These are phyloP conservation scores for Colinus virginianus DNA, from an alignment of 2,113 vertebrate genomes.

Conservation along the genomic window DNA sequence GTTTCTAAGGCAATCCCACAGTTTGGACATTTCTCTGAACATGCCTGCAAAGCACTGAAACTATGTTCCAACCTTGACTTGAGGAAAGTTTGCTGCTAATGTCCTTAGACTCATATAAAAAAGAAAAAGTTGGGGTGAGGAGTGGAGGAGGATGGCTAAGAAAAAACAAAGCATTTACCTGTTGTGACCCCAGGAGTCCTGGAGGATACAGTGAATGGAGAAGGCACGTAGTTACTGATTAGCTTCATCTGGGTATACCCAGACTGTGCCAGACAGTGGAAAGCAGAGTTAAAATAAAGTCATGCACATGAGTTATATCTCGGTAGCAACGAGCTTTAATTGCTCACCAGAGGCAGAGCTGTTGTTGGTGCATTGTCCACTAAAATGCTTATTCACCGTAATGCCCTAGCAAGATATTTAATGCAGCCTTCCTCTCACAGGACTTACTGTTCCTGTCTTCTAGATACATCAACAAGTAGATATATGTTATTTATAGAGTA, in stretches of 20 bases:
- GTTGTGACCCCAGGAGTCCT: not conserved
- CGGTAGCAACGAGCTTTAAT: not conserved
- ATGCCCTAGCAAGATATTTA: not conserved
- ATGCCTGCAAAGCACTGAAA: not conserved
- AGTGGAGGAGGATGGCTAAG: not conserved
- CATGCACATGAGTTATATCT: accelerated
- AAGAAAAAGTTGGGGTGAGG: accelerated
- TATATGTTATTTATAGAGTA: not conserved
- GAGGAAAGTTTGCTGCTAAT: not conserved
- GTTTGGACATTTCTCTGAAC: not conserved
- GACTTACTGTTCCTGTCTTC: not conserved
- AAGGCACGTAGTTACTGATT: accelerated
- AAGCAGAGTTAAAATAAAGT: not conserved
- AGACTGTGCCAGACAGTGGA: not conserved
- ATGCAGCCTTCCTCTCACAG: not conserved
- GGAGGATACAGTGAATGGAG: not conserved
- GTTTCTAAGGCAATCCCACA: not conserved
- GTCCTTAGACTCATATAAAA: not conserved
- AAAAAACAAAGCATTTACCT: not conserved
- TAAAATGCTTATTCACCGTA: not conserved
- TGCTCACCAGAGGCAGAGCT: not conserved
- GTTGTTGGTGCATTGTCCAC: not conserved
- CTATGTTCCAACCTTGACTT: not conserved
- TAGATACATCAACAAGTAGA: not conserved
- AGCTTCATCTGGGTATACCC: not conserved